Evolutionary conservation across 2,113 vertebrate genomes (phyloP), one percentile per base, ranked within the genome.

Genomic region (Phyllostomus hastatus): DNA sequence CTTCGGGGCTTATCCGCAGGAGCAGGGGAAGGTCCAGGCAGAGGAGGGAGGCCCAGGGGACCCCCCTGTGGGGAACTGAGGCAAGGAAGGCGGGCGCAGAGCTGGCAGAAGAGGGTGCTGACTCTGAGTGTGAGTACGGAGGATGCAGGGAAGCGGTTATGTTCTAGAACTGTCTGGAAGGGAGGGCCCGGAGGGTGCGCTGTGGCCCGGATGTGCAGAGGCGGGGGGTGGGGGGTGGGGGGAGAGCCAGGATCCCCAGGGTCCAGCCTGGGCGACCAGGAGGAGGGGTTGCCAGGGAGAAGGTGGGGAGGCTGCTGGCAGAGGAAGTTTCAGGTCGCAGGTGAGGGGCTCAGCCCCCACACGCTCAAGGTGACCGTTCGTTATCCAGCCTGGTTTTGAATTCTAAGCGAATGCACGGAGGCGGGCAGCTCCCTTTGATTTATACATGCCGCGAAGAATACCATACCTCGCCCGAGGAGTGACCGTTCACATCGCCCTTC

Each of bases 71-170:
- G 50, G 61, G n/a, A 35, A 26, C 20, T 14, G 22, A 20, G 31
- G 54, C 20, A 2, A 26, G 38, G 28, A 19, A 28, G 38, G 22
- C 4, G n/a, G 82, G 24, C 35, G 4, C 12, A 48, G 20, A 50
- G 93, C 48, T 9, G 12, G 46, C 14, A 0, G 20, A 35, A 17
- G 67, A 54, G 6, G 7, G 22, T 7, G 41, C 38, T 31, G 94
- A 35, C 19, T 5, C 48, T 24, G 11, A 1, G 73, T 4, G 43
- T 50, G 17, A 2, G 59, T 1, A 22, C 4, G 0, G 4, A 70
- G 41, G 59, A 11, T 43, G 43, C 10, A 5, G 79, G 48, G 87
- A 48, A 12, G 26, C 22, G 0, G 75, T 12, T 10, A 17, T 31
- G 72, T 43, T 87, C 82, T 15, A 80, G 81, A 80, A 31, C 46